Conservation (phyloP, 1,140 invertebrate species). For the Diploscapter pachys region DNA sequence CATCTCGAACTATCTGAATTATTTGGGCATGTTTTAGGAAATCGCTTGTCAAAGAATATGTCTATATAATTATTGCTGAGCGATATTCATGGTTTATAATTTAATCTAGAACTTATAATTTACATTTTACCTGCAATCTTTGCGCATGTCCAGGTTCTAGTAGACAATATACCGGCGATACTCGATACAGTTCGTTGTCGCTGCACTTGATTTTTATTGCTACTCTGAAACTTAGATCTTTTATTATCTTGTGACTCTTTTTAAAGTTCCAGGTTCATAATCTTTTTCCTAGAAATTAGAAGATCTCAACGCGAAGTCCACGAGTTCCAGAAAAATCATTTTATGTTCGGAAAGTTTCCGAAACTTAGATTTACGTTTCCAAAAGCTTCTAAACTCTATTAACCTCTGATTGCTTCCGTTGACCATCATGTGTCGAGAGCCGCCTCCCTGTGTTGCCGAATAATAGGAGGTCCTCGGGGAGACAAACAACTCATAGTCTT, state of each 20-base stretch:
- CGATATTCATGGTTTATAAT: not conserved
- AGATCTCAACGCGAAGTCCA: no score
- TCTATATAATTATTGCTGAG: not conserved
- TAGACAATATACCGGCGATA: constrained; percentile 23
- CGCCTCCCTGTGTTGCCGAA: constrained; percentile 17
- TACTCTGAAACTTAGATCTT: not conserved
- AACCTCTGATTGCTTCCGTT: constrained; percentile 26
- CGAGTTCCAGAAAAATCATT: no score
- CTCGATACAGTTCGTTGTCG: constrained; percentile 27
- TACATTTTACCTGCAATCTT: constrained; percentile 22
- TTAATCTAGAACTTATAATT: not conserved
- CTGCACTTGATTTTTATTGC: constrained; percentile 29
- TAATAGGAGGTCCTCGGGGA: constrained; percentile 21
- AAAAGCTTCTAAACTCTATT: no score
- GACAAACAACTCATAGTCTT: constrained; percentile 24
- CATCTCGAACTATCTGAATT: constrained; percentile 21
- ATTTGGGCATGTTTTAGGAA: not conserved
- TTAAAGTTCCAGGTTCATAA: not conserved
- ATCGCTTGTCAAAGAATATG: not conserved
- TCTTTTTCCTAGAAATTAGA: no score
- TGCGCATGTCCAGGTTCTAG: constrained; percentile 23
- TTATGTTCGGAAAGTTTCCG: no score
- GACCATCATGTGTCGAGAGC: constrained; percentile 27
- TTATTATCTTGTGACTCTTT: not conserved
- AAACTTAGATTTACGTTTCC: no score